Percentiles rank a stretch among this genome's conserved stretches.
phyloP scores from a whole-genome alignment of 1,140 invertebrate genomes.

The Nylanderia fulva region DNA sequence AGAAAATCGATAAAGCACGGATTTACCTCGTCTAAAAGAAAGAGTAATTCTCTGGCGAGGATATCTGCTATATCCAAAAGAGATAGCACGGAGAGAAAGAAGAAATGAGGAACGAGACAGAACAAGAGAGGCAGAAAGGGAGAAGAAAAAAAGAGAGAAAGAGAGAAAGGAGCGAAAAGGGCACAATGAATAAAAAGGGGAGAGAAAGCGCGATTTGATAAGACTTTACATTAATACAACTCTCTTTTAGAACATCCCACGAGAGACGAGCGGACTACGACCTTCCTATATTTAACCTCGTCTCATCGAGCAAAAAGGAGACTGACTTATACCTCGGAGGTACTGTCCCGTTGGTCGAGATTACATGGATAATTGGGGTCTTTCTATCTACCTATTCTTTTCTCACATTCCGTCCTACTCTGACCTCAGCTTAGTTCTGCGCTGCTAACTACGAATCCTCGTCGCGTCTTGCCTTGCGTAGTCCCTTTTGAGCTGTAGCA shows the following conservation, averaged over 20 bases:
- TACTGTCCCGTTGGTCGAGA: constrained; percentile 62
- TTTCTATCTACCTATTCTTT: constrained; percentile 68
- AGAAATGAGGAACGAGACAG: neutral
- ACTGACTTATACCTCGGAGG: constrained; percentile 45
- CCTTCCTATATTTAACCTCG: constrained; percentile 67
- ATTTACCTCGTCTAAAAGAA: constrained; percentile 45
- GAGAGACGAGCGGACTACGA: constrained; percentile 61
- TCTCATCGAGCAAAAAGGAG: constrained; percentile 62
- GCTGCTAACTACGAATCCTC: constrained; percentile 47
- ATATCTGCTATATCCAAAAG: constrained; percentile 24
- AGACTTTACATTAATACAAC: constrained; percentile 67
- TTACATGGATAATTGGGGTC: constrained; percentile 75
- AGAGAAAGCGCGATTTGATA: constrained; percentile 58
- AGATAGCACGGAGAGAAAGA: neutral
- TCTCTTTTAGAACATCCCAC: constrained; percentile 62
- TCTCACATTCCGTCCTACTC: constrained; percentile 8
- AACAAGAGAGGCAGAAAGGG: neutral
- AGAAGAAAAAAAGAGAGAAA: neutral
- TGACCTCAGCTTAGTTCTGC: neutral
- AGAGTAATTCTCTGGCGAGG: constrained; percentile 25
- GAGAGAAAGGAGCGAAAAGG: neutral
- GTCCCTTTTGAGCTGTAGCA: constrained; percentile 51
- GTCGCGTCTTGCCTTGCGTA: constrained; percentile 10
- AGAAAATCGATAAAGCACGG: constrained; percentile 23
- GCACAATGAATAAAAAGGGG: constrained; percentile 41